phyloP scores from a whole-genome alignment of 1,140 invertebrate genomes.

The Brachionus paranguensis region DNA sequence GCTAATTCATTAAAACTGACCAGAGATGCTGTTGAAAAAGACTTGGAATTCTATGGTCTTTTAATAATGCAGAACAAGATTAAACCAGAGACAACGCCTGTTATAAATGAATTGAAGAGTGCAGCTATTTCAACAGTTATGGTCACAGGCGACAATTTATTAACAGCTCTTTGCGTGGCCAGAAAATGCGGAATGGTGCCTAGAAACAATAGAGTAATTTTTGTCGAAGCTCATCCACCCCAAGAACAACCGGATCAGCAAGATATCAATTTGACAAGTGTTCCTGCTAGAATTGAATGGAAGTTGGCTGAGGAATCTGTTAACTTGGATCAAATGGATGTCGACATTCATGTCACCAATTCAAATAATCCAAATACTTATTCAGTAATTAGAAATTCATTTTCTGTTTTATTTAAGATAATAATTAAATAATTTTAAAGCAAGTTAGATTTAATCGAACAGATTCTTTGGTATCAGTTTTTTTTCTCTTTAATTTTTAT shows the following conservation, averaged over 20 bases:
- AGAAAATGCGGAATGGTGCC: conserved; percentile 84
- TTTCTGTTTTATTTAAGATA: background rate
- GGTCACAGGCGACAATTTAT: conserved; percentile 92
- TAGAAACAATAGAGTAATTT: conserved; percentile 65
- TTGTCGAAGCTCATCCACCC: conserved; percentile 58
- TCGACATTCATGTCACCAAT: background rate
- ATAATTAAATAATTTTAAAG: background rate
- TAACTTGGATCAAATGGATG: conserved; percentile 6
- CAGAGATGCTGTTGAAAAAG: conserved; percentile 63
- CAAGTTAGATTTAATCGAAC: background rate
- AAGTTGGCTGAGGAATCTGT: conserved; percentile 20
- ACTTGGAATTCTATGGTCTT: conserved; percentile 77
- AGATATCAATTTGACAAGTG: background rate
- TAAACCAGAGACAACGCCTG: conserved; percentile 75
- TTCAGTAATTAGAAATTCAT: background rate
- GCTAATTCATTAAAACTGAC: conserved; percentile 30
- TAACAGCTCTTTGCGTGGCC: conserved; percentile 89
- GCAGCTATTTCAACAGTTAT: conserved; percentile 84
- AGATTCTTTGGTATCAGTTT: background rate
- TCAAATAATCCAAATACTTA: background rate
- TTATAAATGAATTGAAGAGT: conserved; percentile 70
- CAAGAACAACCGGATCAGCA: background rate
- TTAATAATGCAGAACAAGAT: conserved; percentile 84
- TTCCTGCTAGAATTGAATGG: conserved; percentile 35
- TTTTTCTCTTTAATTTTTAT: background rate